Conservation (phyloP, 2,888 invertebrate genomes). For the Rhagonycha lutea region DNA sequence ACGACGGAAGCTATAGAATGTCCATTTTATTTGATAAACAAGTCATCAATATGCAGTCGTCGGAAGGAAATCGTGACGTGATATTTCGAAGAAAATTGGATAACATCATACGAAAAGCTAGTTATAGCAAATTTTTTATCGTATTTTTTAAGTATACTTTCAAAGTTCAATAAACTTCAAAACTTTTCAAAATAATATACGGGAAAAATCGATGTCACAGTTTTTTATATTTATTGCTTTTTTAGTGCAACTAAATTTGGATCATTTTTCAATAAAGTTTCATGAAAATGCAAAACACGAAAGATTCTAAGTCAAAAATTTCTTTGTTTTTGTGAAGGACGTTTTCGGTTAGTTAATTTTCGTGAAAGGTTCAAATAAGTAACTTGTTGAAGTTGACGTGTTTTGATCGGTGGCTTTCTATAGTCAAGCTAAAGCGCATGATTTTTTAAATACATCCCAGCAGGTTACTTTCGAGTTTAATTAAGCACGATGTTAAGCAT, state of each 20-base stretch:
- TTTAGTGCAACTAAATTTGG: not conserved
- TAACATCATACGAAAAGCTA: not conserved
- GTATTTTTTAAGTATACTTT: not conserved
- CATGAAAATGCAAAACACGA: not conserved
- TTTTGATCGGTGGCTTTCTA: not conserved
- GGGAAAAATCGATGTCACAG: not conserved
- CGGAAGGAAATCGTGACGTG: conserved; percentile 15
- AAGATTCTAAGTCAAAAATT: not conserved
- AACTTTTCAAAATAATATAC: not conserved
- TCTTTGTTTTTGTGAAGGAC: not conserved
- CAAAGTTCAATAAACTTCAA: not conserved
- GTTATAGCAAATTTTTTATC: not conserved
- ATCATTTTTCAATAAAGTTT: not conserved
- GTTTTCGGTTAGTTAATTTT: not conserved
- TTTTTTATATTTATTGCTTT: not conserved
- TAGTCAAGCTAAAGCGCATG: not conserved
- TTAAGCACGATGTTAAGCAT: conserved; percentile 1
- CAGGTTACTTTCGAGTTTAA: not conserved
- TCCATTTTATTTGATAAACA: conserved; percentile 17
- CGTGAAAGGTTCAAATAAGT: not conserved
- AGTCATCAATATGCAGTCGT: conserved; percentile 23
- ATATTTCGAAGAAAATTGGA: conserved; percentile 5
- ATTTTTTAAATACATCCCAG: not conserved
- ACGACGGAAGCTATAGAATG: conserved; percentile 5
- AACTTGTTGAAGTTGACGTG: not conserved